Percentiles rank a stretch among this genome's conserved stretches.
phyloP scores from a whole-genome alignment of 2,797 vertebrate species.

The Aeoliscus strigatus region DNA sequence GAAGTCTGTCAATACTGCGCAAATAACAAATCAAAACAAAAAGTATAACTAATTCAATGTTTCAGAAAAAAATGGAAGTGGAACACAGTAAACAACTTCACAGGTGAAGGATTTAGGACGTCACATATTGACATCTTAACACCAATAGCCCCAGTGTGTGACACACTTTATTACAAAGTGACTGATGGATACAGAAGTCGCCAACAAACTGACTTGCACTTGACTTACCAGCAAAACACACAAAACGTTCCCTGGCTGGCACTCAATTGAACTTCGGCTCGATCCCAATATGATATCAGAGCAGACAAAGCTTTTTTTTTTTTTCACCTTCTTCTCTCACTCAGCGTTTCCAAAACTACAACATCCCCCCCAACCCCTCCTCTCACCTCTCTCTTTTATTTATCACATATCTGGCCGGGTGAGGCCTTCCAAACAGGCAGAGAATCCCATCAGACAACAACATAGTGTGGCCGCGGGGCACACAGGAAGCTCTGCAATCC shows the following conservation, averaged over 20 bases:
- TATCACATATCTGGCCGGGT: slow-evolving; percentile 58
- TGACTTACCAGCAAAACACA: slow-evolving; percentile 14
- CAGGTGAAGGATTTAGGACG: too few species aligned
- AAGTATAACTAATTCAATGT: too few species aligned
- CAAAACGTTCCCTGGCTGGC: slow-evolving; percentile 11
- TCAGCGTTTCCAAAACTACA: slow-evolving; percentile 20
- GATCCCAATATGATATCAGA: slow-evolving; percentile 24
- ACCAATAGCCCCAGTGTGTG: too few species aligned
- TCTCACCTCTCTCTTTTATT: slow-evolving; percentile 27
- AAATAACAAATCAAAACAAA: too few species aligned
- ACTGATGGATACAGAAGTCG: too few species aligned
- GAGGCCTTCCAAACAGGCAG: too few species aligned
- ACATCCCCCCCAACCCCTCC: slow-evolving; percentile 17
- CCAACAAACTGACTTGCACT: too few species aligned
- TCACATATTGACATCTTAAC: too few species aligned
- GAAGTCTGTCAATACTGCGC: too few species aligned
- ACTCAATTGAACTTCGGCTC: slow-evolving; percentile 1
- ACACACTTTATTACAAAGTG: too few species aligned
- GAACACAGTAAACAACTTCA: too few species aligned
- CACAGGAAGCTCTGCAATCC: slow-evolving; percentile 52
- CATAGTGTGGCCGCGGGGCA: slow-evolving; percentile 29
- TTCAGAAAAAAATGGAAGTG: too few species aligned
- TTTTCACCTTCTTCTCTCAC: slow-evolving; percentile 11
- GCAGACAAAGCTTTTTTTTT: slow-evolving; percentile 27
- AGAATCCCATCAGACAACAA: slow-evolving; percentile 54